Evolutionary conservation across 2,888 invertebrate species (phyloP).

Genomic region (Nomada lathburiana): DNA sequence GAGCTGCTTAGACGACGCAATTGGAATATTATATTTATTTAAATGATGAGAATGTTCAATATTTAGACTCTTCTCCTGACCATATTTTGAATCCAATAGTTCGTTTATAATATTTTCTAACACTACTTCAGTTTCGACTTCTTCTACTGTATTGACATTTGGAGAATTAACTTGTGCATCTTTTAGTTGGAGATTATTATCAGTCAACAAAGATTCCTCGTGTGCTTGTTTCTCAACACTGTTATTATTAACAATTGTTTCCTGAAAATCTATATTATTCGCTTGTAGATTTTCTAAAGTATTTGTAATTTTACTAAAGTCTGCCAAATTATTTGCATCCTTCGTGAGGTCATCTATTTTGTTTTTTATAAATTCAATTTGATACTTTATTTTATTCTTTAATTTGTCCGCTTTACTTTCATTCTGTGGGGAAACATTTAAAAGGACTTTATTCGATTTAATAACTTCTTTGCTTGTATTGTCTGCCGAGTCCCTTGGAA

Average conservation of each 20-base stretch:
- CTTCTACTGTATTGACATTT: neutral
- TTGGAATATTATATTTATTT: constrained; percentile 32
- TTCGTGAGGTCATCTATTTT: constrained; percentile 38
- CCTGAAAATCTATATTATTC: constrained; percentile 36
- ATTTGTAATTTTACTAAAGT: constrained; percentile 31
- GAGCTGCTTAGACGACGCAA: constrained; percentile 46
- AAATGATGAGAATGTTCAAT: constrained; percentile 18
- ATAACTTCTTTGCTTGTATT: constrained; percentile 36
- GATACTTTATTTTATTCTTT: constrained; percentile 39
- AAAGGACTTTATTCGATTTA: constrained; percentile 50
- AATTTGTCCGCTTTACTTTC: constrained; percentile 53
- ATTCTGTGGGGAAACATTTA: constrained; percentile 50
- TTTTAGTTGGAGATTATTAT: constrained; percentile 26
- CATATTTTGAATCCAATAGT: constrained; percentile 31
- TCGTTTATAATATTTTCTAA: constrained; percentile 47
- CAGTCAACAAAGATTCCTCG: constrained; percentile 22
- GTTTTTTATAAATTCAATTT: constrained; percentile 44
- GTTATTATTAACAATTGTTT: constrained; percentile 39
- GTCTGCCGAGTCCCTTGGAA: constrained; percentile 23
- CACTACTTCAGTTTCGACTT: constrained; percentile 23
- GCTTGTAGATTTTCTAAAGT: constrained; percentile 29
- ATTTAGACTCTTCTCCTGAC: constrained; percentile 21
- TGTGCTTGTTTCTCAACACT: constrained; percentile 24
- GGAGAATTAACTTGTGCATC: constrained; percentile 6
- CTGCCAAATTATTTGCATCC: constrained; percentile 23